phyloP scores from a whole-genome alignment of 2,797 vertebrate genomes.

The Merluccius polli region DNA sequence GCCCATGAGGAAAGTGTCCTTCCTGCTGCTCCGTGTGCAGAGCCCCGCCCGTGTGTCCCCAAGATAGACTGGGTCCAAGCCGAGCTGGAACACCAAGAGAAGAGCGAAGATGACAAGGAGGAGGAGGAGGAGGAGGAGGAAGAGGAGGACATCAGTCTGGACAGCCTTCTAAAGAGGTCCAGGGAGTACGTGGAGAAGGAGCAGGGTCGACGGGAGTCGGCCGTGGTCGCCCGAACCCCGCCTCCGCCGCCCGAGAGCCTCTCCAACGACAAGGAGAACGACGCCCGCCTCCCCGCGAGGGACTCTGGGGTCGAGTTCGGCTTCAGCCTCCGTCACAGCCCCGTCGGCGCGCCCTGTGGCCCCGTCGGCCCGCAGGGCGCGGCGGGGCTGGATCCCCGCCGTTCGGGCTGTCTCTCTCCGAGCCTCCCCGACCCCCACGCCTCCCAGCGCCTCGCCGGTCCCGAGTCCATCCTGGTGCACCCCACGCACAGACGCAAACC shows the following conservation, averaged over 20 bases:
- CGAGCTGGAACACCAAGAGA: conserved; percentile 24
- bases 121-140: conserved; percentile 59
- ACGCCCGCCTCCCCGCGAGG: conserved; percentile 52
- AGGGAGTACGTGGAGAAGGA: conserved; percentile 84
- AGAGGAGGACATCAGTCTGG: conserved; percentile 78
- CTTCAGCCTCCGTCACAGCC: conserved; percentile 60
- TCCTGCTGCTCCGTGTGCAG: conserved; percentile 12
- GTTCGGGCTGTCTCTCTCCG: conserved; percentile 37
- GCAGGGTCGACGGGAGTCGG: conserved; percentile 70
- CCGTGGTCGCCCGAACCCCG: conserved; percentile 41
- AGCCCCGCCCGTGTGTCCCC: conserved; percentile 10
- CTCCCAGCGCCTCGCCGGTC: conserved; percentile 68
- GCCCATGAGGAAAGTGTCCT: conserved; percentile 21
- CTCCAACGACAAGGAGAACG: conserved; percentile 80
- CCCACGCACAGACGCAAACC: conserved; percentile 79
- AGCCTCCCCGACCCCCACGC: conserved; percentile 55
- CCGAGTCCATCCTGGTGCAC: conserved; percentile 77
- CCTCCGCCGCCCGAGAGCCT: conserved; percentile 56
- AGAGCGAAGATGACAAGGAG: conserved; percentile 26
- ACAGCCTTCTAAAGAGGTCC: conserved; percentile 87
- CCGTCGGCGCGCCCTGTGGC: conserved; percentile 40
- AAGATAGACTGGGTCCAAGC: conserved; percentile 36
- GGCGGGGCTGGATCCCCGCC: conserved; percentile 28
- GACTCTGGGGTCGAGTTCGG: conserved; percentile 45
- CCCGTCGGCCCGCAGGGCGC: conserved; percentile 34